phyloP scores from a whole-genome alignment of 2,797 vertebrate genomes.

The Dicrostonyx torquatus region DNA sequence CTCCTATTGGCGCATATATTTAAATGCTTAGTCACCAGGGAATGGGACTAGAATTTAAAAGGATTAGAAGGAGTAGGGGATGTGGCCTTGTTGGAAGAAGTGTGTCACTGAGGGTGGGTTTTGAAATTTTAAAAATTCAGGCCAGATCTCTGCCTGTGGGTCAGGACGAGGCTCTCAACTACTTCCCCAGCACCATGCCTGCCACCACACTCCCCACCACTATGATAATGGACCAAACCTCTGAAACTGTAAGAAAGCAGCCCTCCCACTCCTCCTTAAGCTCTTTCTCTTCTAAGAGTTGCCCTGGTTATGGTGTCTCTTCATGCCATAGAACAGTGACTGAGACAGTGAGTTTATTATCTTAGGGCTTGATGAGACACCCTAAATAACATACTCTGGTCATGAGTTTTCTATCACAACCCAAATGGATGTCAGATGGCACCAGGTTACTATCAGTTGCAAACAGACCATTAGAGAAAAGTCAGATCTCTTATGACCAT shows the following conservation, averaged over 20 bases:
- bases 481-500: background rate
- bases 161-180: background rate
- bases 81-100: background rate
- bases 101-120: background rate
- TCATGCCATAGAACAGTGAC: background rate
- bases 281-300: background rate
- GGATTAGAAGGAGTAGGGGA: background rate
- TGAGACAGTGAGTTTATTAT: background rate
- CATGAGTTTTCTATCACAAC: background rate
- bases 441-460: slow-evolving; percentile 42
- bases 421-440: background rate
- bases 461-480: background rate
- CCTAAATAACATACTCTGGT: background rate
- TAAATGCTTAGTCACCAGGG: background rate
- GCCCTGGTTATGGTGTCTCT: background rate
- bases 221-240: background rate
- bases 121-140: background rate
- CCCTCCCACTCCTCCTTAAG: no score
- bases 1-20: background rate
- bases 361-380: background rate
- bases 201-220: background rate
- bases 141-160: background rate
- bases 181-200: background rate
- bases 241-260: background rate
- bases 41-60: no score